phyloP scores from a whole-genome alignment of 2,888 invertebrate species.

The Synergus gifuensis region DNA sequence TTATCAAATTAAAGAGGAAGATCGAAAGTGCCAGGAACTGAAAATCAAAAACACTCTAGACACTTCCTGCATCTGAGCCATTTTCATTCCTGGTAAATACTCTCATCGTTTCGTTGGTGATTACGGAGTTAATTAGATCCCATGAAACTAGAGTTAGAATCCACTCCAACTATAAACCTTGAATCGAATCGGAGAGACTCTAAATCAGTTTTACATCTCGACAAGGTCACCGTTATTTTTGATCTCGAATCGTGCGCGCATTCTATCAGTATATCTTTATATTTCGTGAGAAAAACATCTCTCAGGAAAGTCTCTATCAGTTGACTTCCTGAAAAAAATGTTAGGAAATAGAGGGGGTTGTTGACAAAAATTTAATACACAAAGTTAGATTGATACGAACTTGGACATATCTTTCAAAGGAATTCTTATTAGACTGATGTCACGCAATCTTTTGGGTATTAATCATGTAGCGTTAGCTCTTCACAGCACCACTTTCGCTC shows the following conservation, averaged over 20 bases:
- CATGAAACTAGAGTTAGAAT: conserved; percentile 21
- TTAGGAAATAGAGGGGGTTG: neutral
- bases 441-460: neutral
- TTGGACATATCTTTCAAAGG: neutral
- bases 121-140: conserved; percentile 11
- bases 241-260: conserved; percentile 19
- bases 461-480: neutral
- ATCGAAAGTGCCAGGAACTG: neutral
- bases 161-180: neutral
- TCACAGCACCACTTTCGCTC: neutral
- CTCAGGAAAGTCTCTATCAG: neutral
- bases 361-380: neutral
- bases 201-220: conserved; percentile 35
- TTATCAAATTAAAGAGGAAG: neutral
- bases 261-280: conserved; percentile 6
- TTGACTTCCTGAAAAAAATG: neutral
- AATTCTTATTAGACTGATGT: neutral
- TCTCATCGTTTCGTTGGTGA: neutral
- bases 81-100: conserved; percentile 11
- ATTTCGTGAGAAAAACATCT: conserved; percentile 9
- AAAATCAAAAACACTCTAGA: neutral
- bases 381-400: neutral
- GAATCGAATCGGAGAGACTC: conserved; percentile 21
- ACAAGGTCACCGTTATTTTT: conserved; percentile 32
- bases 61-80: neutral